A percentile compares a stretch with the other conserved stretches of the same genome.
Evolutionary conservation across 2,888 invertebrate genomes (phyloP).

Genomic region (Erannis defoliaria): DNA sequence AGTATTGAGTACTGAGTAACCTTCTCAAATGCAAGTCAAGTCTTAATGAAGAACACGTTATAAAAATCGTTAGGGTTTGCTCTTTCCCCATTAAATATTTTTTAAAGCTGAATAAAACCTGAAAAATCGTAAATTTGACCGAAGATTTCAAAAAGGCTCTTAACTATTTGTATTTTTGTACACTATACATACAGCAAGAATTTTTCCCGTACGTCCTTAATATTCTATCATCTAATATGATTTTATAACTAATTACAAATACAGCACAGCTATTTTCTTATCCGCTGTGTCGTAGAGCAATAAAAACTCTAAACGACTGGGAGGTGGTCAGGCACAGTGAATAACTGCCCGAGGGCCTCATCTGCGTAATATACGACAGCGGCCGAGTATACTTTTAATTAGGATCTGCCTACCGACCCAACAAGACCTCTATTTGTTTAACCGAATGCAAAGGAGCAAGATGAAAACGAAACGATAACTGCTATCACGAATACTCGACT

Average conservation of each 20-base stretch:
- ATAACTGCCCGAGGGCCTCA: conserved; percentile 71
- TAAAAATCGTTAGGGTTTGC: too few species aligned
- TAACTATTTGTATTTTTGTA: too few species aligned
- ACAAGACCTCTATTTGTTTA: conserved; percentile 79
- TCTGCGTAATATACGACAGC: conserved; percentile 74
- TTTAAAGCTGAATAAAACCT: too few species aligned
- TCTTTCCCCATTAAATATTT: too few species aligned
- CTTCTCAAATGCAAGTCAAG: too few species aligned
- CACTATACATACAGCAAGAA: too few species aligned
- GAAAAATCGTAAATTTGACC: too few species aligned
- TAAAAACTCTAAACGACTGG: conserved; percentile 70
- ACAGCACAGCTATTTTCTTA: conserved; percentile 20
- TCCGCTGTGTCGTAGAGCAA: conserved; percentile 51
- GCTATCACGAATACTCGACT: conserved; percentile 68
- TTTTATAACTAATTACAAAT: neutral
- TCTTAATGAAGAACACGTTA: too few species aligned
- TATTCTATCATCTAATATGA: neutral
- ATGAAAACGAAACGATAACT: conserved; percentile 70
- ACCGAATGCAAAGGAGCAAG: conserved; percentile 69
- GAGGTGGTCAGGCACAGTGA: conserved; percentile 72
- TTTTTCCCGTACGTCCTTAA: too few species aligned
- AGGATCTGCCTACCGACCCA: conserved; percentile 75
- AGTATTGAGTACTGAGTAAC: too few species aligned
- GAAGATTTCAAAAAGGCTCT: too few species aligned
- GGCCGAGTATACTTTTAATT: conserved; percentile 81